Base-by-base conservation (phyloP, 2,797 vertebrate species). In the Rhinogobio ventralis region DNA sequence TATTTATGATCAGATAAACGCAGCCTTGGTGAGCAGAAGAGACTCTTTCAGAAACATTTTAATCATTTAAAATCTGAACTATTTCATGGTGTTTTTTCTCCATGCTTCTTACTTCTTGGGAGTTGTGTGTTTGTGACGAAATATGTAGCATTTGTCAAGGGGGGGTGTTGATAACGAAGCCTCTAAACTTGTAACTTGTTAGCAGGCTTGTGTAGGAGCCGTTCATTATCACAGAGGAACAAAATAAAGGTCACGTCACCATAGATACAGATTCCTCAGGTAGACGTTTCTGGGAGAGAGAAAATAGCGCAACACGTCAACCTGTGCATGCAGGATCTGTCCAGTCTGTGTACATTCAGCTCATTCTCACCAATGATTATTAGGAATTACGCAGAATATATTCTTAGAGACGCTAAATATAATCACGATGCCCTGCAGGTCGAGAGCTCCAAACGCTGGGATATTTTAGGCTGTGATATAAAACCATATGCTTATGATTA, bases 241-340 rank as follows among this genome's bases (percentile, higher is more conserved):
- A 86, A 68, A 82, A 87, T 67, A 84, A 91, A 89, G 89, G 77
- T 91, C 88, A 90, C 88, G 89, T 95, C 93, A 88, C 93, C 93
- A 94, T 94, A 95, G 94, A 95, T 93, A 94, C 93, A 64, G 90
- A 85, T 85, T 89, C 86, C 88, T 89, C 89, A 89, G 74, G 90
- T 92, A 89, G 88, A 90, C 89, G 86, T 91, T 87, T 89, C 78
- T 75, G 28, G 11, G 72, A 78, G 53, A 79, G 74, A 49, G 62
- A 91, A 91, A 90, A 92, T 91, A 87, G 17, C 51, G 60, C 69
- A 64, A 85, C 74, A 88, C 87, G 91, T 36, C 33, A 36, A 36
- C n/a, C 25, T 23, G 79, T 19, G 19, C 17, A 1, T 14, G 4
- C 7, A 9, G 13, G 55, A 82, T 72, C 68, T n/a, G 80, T 81